These are phyloP conservation scores for Pheosia gnoma DNA, from an alignment of 2,888 invertebrate genomes.

Conservation along the genomic window DNA sequence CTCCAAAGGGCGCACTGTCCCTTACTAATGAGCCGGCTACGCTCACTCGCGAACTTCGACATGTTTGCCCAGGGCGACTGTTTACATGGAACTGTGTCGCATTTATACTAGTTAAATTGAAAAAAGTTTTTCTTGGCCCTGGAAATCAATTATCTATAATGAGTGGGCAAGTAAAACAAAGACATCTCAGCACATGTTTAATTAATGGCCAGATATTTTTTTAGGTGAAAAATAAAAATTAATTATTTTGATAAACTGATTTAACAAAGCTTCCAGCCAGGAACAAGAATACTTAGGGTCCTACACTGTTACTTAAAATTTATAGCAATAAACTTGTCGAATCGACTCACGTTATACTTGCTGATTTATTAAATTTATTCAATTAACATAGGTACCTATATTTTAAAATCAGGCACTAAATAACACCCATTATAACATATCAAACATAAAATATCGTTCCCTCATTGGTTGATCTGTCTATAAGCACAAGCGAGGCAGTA, in stretches of 20 bases:
- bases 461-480: not conserved
- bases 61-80: constrained; percentile 65
- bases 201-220: not conserved
- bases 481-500: constrained; percentile 20
- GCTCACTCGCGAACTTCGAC: constrained; percentile 54
- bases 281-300: no score
- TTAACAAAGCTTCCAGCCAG: no score
- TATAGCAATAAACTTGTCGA: no score
- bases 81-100: constrained; percentile 32
- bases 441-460: not conserved
- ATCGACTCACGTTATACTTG: no score
- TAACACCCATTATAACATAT: not conserved
- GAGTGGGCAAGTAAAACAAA: not conserved
- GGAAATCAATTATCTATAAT: not conserved
- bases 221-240: no score
- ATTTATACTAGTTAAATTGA: not conserved
- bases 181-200: not conserved
- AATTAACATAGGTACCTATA: no score
- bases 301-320: no score
- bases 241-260: not conserved
- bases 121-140: not conserved
- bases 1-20: constrained; percentile 62
- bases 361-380: no score
- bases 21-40: constrained; percentile 69
- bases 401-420: not conserved